These are phyloP conservation scores for Oryzias dopingdopingensis DNA, from an alignment of 2,797 vertebrate genomes.

Conservation along the genomic window DNA sequence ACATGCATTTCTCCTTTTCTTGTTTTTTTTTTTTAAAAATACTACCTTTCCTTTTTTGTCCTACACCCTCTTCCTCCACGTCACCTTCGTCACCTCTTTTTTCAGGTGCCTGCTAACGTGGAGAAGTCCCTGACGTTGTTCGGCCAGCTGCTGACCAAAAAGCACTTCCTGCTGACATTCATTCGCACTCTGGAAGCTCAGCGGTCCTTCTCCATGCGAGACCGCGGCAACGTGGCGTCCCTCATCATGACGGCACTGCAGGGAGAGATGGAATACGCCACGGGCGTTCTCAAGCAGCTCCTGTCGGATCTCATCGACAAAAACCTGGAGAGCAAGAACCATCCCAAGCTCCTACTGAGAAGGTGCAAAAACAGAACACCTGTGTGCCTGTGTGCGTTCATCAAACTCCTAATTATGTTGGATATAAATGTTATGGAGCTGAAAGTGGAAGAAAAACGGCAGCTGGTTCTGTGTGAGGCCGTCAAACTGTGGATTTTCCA, in stretches of 20 bases:
- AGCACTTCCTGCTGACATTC: slow-evolving; percentile 96
- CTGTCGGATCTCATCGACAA: slow-evolving; percentile 97
- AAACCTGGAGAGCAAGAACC: slow-evolving; percentile 98
- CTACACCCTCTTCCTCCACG: slow-evolving; percentile 10
- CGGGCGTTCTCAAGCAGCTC: slow-evolving; percentile 95
- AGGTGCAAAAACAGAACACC: slow-evolving; percentile 73
- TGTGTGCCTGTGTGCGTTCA: slow-evolving; percentile 13
- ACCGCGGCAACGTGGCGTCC: slow-evolving; percentile 95
- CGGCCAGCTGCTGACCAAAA: slow-evolving; percentile 95
- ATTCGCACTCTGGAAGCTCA: slow-evolving; percentile 96
- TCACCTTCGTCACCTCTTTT: slow-evolving; percentile 18
- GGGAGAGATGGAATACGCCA: slow-evolving; percentile 98
- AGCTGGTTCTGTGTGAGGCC: slow-evolving; percentile 1
- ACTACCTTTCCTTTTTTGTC: background rate
- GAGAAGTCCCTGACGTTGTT: slow-evolving; percentile 96
- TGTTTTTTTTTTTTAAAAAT: background rate
- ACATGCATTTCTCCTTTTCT: slow-evolving; percentile 1
- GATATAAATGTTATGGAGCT: too few relatives aligned
- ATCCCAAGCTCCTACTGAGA: slow-evolving; percentile 92
- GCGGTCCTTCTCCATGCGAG: slow-evolving; percentile 97
- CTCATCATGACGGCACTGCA: slow-evolving; percentile 98
- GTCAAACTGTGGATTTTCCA: slow-evolving; percentile 11
- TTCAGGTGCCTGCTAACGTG: slow-evolving; percentile 92
- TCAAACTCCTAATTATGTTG: slow-evolving; percentile 1
- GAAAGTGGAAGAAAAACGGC: too few relatives aligned